These are phyloP conservation scores for Asarcornis scutulata DNA, from an alignment of 2,113 vertebrate species.

Conservation along the genomic window DNA sequence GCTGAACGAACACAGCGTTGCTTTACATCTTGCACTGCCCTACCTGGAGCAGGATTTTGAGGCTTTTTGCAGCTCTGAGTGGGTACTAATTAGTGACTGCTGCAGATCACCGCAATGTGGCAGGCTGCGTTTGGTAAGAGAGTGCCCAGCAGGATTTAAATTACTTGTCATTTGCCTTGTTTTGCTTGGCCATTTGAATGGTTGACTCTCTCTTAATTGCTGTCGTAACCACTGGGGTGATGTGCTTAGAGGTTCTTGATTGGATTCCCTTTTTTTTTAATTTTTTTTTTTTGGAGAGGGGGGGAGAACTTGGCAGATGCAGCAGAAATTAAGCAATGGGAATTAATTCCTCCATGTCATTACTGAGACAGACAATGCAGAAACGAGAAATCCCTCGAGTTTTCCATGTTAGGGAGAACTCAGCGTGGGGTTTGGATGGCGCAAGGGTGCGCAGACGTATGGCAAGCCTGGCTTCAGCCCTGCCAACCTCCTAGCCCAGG, in stretches of 20 bases:
- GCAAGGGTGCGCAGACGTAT: background rate
- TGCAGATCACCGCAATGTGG: background rate
- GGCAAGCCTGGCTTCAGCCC: background rate
- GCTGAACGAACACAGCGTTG: background rate
- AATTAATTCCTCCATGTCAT: background rate
- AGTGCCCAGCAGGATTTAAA: slow-evolving; percentile 62
- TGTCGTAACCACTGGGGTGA: slow-evolving; percentile 26
- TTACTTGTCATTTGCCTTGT: slow-evolving; percentile 63
- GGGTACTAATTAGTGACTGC: slow-evolving; percentile 45
- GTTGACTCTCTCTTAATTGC: slow-evolving; percentile 65
- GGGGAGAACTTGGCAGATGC: background rate
- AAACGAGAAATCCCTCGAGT: background rate
- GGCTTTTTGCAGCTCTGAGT: slow-evolving; percentile 10
- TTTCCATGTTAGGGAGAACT: background rate
- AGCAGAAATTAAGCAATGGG: background rate
- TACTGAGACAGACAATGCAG: background rate
- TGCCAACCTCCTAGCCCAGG: background rate
- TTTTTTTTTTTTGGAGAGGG: no score
- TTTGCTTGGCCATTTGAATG: slow-evolving; percentile 61
- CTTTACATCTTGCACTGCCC: background rate
- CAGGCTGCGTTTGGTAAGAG: slow-evolving; percentile 18
- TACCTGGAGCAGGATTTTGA: background rate
- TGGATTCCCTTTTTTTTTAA: background rate
- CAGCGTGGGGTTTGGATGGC: background rate
- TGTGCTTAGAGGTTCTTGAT: slow-evolving; percentile 29